Base-by-base conservation (phyloP, 2,888 invertebrate species). In the Drosophila helvetica region DNA sequence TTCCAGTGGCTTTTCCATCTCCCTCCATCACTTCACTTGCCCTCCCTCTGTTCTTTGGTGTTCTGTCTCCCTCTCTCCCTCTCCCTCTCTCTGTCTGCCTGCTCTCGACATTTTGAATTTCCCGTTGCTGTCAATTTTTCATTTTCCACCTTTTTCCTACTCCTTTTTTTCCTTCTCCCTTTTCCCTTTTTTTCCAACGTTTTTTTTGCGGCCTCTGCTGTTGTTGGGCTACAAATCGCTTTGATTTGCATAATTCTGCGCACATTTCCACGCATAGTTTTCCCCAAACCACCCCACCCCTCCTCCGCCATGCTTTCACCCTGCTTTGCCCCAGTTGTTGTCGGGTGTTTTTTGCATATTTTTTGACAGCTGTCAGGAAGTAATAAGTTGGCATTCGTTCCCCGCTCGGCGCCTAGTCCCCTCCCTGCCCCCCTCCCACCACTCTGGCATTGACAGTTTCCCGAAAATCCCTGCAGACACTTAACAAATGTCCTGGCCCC, bases 351-450 rank as follows among this genome's bases (percentile, higher is more conserved):
- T 90, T 89, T 89, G 87, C 83, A 82, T 85, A 86, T 89, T 90
- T 83, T 90, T 87, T 89, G 90, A 90, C 90, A 90, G 90, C 90
- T 90, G 90, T 90, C 90, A 90, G 86, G 81, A 89, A 88, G 90
- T 90, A 90, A 89, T 89, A 89, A 89, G 89, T 89, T 86, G 75
- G 78, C 79, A 79, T 79, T 89, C 84, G 58, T 25, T 25, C 25
- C 84, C 60, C 60, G 70, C 73, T 78, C 52, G 75, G 69, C 79
- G 79, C 78, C 77, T 77, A 84, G 87, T 84, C 33, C 33, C 33
- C 33, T 33, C n/a, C n/a, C n/a, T n/a, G n/a, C 82, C 45, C 43
- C 68, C 67, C 69, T 22, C 72, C 56, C n/a, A n/a, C n/a, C n/a
- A n/a, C n/a, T n/a, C 85, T 82, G 82, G 66, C 76, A 89, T 67